These are phyloP conservation scores for Malurus cyaneus DNA, from an alignment of 2,113 vertebrate genomes.

Conservation along the genomic window DNA sequence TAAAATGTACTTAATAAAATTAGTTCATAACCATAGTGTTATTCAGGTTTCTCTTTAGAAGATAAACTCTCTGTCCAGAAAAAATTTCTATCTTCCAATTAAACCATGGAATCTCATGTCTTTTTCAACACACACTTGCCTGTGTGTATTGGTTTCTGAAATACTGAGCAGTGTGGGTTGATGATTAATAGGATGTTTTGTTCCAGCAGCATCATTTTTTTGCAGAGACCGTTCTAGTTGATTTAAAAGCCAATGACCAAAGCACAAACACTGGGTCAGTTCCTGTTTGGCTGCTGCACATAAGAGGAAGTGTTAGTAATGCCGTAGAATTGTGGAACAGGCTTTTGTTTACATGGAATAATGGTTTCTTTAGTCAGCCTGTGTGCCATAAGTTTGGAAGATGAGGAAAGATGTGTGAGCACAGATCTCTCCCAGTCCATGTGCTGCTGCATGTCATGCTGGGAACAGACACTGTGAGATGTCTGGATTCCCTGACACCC, in stretches of 20 bases:
- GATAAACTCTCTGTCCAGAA: background rate
- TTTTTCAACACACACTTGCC: background rate
- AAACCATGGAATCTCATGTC: background rate
- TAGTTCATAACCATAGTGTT: background rate
- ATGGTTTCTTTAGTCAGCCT: background rate
- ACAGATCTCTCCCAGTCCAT: fast-evolving
- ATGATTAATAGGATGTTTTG: background rate
- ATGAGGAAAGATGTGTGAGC: background rate
- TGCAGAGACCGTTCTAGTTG: background rate
- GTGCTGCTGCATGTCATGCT: fast-evolving
- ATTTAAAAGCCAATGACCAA: background rate
- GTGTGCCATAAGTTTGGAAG: background rate
- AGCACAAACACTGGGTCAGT: background rate
- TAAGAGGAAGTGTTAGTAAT: background rate
- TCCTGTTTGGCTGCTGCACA: background rate
- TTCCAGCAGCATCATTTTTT: background rate
- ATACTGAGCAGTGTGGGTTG: background rate
- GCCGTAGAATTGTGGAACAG: fast-evolving
- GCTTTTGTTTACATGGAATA: background rate
- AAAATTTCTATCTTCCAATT: background rate
- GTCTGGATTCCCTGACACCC: background rate
- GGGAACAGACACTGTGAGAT: background rate
- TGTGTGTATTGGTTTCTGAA: background rate
- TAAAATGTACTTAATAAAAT: background rate
- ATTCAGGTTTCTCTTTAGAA: background rate